These are phyloP conservation scores for Heterocephalus glaber DNA, from an alignment of 2,113 vertebrate species.

Conservation along the genomic window DNA sequence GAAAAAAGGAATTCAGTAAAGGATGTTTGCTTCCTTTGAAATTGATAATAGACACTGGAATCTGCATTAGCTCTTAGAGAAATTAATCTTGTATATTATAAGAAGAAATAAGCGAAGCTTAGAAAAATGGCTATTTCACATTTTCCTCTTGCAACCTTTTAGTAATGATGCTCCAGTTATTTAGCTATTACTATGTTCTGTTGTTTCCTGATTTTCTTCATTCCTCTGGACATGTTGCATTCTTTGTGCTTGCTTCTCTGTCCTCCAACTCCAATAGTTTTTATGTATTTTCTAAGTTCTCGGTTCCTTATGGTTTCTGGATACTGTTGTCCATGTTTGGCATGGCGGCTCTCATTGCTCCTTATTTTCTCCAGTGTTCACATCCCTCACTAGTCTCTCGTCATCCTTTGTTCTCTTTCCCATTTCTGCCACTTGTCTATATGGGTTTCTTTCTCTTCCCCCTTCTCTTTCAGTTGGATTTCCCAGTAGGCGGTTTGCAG, in stretches of 20 bases:
- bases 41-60: not conserved
- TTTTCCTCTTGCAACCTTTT: conserved; percentile 16
- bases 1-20: conserved; percentile 21
- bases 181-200: not conserved
- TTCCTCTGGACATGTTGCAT: not conserved
- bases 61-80: conserved; percentile 42
- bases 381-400: conserved; percentile 18
- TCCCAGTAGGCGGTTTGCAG: conserved; percentile 83
- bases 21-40: conserved; percentile 24
- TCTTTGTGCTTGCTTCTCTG: not conserved
- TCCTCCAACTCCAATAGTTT: not conserved
- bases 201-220: not conserved
- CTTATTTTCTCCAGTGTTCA: not conserved
- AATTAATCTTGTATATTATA: conserved; percentile 46
- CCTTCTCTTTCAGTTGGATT: conserved; percentile 79
- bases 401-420: conserved; percentile 43
- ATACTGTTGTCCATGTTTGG: not conserved
- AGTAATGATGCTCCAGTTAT: not conserved
- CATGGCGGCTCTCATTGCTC: not conserved
- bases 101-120: not conserved
- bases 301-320: not conserved
- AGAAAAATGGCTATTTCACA: conserved; percentile 16
- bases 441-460: conserved; percentile 62
- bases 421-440: conserved; percentile 51
- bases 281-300: not conserved